A percentile compares a stretch with the other conserved stretches of the same genome.
phyloP scores from a whole-genome alignment of 2,113 vertebrate species.

The Phyllostomus discolor region DNA sequence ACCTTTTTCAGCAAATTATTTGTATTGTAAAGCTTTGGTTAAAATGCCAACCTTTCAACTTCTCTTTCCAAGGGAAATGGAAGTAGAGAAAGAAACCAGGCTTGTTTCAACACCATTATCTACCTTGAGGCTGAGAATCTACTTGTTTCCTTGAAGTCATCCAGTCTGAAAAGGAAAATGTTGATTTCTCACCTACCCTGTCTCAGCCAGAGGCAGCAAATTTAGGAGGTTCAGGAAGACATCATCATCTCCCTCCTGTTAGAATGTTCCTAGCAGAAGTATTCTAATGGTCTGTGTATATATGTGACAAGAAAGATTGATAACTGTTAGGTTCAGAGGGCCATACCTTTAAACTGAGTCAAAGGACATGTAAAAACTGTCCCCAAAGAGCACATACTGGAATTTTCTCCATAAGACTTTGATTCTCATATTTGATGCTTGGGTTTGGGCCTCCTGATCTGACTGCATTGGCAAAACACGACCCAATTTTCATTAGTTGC shows the following conservation, averaged over 20 bases:
- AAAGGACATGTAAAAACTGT: neutral
- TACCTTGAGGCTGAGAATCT: neutral
- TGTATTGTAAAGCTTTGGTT: conserved; percentile 55
- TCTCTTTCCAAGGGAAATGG: neutral
- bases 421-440: neutral
- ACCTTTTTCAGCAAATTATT: conserved; percentile 15
- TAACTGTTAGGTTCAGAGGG: neutral
- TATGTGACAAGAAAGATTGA: neutral
- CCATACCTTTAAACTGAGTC: neutral
- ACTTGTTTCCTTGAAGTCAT: neutral
- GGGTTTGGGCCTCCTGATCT: neutral
- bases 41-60: neutral
- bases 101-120: neutral
- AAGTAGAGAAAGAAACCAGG: neutral
- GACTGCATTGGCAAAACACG: neutral
- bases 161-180: neutral
- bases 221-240: neutral
- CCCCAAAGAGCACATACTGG: neutral
- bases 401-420: neutral
- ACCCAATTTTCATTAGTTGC: neutral
- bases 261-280: neutral
- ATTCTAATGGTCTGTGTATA: neutral
- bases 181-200: neutral
- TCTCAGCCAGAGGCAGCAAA: neutral
- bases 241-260: neutral